Conservation (phyloP, 2,888 invertebrate species). For the Dolichomitus sp. region DNA sequence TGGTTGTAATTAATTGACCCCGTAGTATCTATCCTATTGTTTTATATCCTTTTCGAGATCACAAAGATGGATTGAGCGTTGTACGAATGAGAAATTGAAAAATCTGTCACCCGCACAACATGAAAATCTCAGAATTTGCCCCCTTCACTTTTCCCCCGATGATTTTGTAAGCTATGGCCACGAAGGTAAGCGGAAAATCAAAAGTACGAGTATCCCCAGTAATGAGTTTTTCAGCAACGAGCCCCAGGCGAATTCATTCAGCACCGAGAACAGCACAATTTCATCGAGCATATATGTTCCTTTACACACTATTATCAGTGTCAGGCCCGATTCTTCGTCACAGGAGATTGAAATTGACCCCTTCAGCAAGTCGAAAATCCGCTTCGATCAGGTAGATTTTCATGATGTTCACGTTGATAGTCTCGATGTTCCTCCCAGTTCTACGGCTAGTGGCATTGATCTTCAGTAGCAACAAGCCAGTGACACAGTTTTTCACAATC, state of each 20-base stretch:
- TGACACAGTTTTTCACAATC: background rate
- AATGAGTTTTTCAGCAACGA: background rate
- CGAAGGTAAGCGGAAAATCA: constrained; percentile 36
- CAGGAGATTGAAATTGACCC: background rate
- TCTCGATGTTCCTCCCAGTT: background rate
- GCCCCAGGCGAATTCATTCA: background rate
- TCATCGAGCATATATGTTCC: background rate
- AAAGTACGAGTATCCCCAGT: background rate
- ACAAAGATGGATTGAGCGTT: constrained; percentile 10
- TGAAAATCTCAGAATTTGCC: constrained; percentile 27
- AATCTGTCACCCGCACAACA: background rate
- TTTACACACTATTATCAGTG: background rate
- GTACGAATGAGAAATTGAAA: constrained; percentile 15
- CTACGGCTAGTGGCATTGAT: constrained; percentile 10
- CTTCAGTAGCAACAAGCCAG: background rate
- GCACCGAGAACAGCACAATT: background rate
- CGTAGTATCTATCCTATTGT: background rate
- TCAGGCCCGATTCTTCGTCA: background rate
- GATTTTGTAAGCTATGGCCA: constrained; percentile 25
- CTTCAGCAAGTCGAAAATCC: background rate
- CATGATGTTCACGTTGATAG: too few relatives aligned
- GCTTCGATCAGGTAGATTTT: background rate
- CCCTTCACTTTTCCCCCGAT: constrained; percentile 21
- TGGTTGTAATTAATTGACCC: too few relatives aligned
- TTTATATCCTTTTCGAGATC: constrained; percentile 11